Percentiles rank a stretch among this genome's conserved stretches.
These are phyloP conservation scores for Tipula helvola DNA, from an alignment of 2,888 invertebrate genomes.

Conservation along the genomic window DNA sequence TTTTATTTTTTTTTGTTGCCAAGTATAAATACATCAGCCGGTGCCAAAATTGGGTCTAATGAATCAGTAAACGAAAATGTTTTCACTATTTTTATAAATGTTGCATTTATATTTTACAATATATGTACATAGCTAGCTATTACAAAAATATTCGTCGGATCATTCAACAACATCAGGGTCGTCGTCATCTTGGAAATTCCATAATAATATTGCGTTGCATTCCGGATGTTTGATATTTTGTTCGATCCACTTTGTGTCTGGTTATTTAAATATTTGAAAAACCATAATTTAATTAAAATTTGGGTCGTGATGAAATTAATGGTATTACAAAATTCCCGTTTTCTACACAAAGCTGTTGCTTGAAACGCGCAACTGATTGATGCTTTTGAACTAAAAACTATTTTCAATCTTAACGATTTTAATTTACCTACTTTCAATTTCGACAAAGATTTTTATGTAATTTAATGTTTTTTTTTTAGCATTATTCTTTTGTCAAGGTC, in stretches of 20 bases:
- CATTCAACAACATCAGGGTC: background rate
- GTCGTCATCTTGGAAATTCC: background rate
- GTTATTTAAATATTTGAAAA: background rate
- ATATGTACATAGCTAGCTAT: too few species aligned
- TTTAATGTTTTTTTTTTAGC: background rate
- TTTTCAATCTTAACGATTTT: background rate
- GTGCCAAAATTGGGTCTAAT: slow-evolving; percentile 11
- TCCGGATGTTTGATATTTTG: background rate
- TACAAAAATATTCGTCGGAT: background rate
- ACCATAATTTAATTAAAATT: background rate
- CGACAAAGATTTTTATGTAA: background rate
- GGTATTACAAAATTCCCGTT: background rate
- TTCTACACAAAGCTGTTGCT: too few species aligned
- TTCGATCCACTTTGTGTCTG: background rate
- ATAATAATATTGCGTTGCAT: background rate
- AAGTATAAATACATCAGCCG: slow-evolving; percentile 8
- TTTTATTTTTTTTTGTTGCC: background rate
- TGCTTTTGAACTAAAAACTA: background rate
- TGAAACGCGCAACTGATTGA: background rate
- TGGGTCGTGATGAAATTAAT: background rate
- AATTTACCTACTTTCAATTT: background rate
- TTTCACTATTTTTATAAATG: background rate
- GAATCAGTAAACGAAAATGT: slow-evolving; percentile 4
- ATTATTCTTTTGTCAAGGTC: background rate
- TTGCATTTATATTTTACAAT: background rate